Percentiles rank a stretch among this genome's conserved stretches.
These are phyloP conservation scores for Thryonomys swinderianus DNA, from an alignment of 2,113 vertebrate species.

Conservation along the genomic window DNA sequence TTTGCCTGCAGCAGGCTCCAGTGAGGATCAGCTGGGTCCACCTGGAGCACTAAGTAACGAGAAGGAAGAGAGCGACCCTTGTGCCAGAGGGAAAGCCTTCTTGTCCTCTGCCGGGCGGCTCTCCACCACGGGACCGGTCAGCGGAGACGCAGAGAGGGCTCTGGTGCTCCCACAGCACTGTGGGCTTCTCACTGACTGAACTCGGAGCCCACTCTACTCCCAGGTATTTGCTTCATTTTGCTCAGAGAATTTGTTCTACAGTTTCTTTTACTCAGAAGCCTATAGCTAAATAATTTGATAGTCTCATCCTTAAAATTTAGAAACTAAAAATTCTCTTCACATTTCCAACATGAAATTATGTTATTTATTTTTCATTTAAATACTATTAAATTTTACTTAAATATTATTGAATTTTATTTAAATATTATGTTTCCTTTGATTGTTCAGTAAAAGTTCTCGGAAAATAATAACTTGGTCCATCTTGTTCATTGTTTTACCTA, in stretches of 20 bases:
- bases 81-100: neutral
- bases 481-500: neutral
- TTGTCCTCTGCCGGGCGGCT: neutral
- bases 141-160: neutral
- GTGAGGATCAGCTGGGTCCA: neutral
- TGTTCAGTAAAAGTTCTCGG: neutral
- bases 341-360: neutral
- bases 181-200: neutral
- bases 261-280: neutral
- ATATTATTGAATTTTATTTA: no score
- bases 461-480: neutral
- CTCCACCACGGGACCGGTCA: neutral
- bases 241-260: neutral
- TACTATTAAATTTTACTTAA: no score
- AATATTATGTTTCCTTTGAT: neutral
- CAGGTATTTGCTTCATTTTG: neutral
- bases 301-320: no score
- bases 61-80: neutral
- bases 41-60: neutral
- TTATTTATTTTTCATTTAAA: conserved; percentile 14
- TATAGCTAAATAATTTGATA: neutral
- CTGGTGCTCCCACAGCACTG: neutral
- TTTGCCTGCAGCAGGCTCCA: neutral
- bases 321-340: neutral
- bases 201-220: neutral